Base-by-base conservation (phyloP, 2,113 vertebrate species). In the Microcebus jonahi region DNA sequence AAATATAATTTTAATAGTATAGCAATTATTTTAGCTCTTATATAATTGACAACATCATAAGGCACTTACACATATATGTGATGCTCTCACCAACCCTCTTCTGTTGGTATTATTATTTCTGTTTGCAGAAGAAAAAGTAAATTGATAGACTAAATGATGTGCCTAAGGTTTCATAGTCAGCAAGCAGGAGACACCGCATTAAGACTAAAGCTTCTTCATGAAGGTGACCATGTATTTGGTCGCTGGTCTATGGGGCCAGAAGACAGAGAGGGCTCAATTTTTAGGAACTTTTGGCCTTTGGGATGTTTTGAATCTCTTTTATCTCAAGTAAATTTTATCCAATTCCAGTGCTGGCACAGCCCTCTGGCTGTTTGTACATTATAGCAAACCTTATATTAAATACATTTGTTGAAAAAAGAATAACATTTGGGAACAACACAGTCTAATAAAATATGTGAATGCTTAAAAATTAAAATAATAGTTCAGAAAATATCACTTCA, bases 1-100 rank as follows among this genome's bases (percentile, higher is more conserved):
- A 84, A 89, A 68, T 42, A 55, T 76, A 85, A 84, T 75, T 85
- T 92, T 73, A 87, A 95, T 39, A 86, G 13, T 8, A 34, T 59
- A 36, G 55, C 55, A 91, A 76, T 89, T 80, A 61, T 34, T 8
- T 67, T 85, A 85, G 39, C 29, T 81, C 63, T 73, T 92, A 34
- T 15, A 57, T 80, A 81, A 80, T 86, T 63, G 80, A 50, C 9
- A 42, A 12, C 15, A 59, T 57, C 31, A 53, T 68, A 18, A 18
- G 73, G 27, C 10, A 73, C 42, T 68, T 89, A 45, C 4, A 39
- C 8, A 25, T 88, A 36, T 31, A 65, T 73, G 20, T 77, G 34
- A 79, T 55, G 65, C 7, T 34, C 3, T 79, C 23, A 75, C 76
- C 8, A 48, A 70, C 2, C 25, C 6, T 59, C 34, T 81, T 89